A percentile compares a stretch with the other conserved stretches of the same genome.
Evolutionary conservation across 2,888 invertebrate species (phyloP).

Genomic region (Thalpophila matura): DNA sequence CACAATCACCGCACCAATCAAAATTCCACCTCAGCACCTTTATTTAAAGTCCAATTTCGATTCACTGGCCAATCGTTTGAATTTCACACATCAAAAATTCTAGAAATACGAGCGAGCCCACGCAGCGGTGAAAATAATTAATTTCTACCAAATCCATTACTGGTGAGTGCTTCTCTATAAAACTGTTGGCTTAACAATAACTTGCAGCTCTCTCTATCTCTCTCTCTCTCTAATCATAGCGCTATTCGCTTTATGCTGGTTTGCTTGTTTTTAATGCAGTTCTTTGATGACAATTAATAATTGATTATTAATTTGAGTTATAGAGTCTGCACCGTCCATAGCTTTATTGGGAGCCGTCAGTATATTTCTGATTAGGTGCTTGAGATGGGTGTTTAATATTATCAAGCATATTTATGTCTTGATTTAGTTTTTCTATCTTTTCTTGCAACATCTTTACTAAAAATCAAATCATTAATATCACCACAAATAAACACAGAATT

Average conservation of each 20-base stretch:
- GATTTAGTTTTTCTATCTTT: too few relatives aligned
- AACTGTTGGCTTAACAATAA: slow-evolving; percentile 77
- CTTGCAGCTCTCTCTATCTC: slow-evolving; percentile 59
- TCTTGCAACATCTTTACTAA: too few relatives aligned
- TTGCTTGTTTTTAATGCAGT: slow-evolving; percentile 40
- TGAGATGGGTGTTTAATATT: not conserved
- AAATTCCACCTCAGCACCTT: slow-evolving; percentile 47
- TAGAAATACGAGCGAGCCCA: slow-evolving; percentile 69
- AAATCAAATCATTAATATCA: too few relatives aligned
- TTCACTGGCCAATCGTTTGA: slow-evolving; percentile 57
- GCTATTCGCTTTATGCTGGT: slow-evolving; percentile 24
- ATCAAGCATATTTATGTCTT: too few relatives aligned
- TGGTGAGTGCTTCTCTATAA: slow-evolving; percentile 75
- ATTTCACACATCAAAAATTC: slow-evolving; percentile 80
- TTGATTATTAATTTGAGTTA: not conserved
- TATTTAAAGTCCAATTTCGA: slow-evolving; percentile 54
- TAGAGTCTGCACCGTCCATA: not conserved
- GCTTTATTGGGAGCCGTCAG: not conserved
- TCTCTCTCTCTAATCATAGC: slow-evolving; percentile 61
- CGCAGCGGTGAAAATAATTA: slow-evolving; percentile 81
- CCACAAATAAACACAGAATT: too few relatives aligned
- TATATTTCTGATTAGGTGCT: not conserved
- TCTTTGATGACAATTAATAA: slow-evolving; percentile 4
- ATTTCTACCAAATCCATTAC: slow-evolving; percentile 82
- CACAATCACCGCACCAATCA: slow-evolving; percentile 18